These are phyloP conservation scores for Ciconia nigra DNA, from an alignment of 2,797 vertebrate genomes.

Conservation along the genomic window DNA sequence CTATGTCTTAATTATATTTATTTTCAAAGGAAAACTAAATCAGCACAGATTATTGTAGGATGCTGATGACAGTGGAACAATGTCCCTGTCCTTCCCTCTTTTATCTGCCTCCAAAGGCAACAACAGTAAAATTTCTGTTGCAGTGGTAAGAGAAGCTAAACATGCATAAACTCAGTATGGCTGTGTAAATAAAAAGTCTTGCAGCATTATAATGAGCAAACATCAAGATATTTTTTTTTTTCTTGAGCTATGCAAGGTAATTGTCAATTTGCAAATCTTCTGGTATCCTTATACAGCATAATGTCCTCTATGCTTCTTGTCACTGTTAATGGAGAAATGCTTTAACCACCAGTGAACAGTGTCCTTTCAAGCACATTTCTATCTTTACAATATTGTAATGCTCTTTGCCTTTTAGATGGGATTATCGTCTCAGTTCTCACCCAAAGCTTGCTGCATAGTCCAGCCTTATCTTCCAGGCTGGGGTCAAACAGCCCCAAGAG, in stretches of 20 bases:
- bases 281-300: not conserved
- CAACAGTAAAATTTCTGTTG: not conserved
- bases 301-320: not conserved
- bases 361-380: not conserved
- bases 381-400: not conserved
- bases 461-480: not conserved
- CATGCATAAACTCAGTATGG: not conserved
- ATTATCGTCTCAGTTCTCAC: not conserved
- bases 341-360: not conserved
- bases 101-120: not conserved
- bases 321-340: not conserved
- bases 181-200: not conserved
- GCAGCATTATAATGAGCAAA: not conserved
- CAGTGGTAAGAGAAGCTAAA: conserved; percentile 15
- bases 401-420: not conserved
- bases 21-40: not conserved
- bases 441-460: not conserved
- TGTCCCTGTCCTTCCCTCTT: not conserved
- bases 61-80: not conserved
- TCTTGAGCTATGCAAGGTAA: not conserved
- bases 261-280: not conserved
- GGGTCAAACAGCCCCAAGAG: not conserved
- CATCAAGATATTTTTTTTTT: not conserved
- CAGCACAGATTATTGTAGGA: not conserved
- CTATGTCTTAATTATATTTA: not conserved